These are phyloP conservation scores for Drosophila eugracilis DNA, from an alignment of 1,140 invertebrate species.

Conservation along the genomic window DNA sequence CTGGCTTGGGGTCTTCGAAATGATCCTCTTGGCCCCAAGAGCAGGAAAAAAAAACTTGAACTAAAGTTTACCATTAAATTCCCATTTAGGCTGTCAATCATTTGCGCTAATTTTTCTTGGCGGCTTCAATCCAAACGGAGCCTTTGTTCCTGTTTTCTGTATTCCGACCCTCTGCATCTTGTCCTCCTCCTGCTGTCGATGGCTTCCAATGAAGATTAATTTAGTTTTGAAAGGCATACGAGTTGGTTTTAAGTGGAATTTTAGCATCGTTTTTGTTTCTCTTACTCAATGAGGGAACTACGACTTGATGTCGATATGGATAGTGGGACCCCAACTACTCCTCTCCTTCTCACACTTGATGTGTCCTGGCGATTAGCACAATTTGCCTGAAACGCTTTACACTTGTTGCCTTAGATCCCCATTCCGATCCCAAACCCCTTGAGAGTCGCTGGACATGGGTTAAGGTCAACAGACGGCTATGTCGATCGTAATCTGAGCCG, in stretches of 20 bases:
- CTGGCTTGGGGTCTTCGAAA: conserved; percentile 9
- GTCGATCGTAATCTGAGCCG: conserved; percentile 71
- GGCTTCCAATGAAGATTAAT: conserved; percentile 82
- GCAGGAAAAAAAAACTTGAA: conserved; percentile 24
- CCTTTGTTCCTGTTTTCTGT: conserved; percentile 10
- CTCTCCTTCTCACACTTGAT: conserved; percentile 43
- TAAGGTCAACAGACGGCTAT: conserved; percentile 42
- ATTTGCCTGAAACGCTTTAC: conserved; percentile 76
- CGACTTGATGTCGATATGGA: neutral
- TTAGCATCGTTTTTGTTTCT: conserved; percentile 22
- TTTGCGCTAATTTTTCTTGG: conserved; percentile 81
- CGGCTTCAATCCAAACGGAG: conserved; percentile 46
- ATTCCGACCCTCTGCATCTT: neutral
- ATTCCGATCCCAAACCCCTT: conserved; percentile 1
- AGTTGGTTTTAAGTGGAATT: conserved; percentile 70
- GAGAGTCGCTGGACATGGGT: conserved; percentile 24
- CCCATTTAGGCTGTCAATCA: conserved; percentile 84
- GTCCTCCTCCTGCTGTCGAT: conserved; percentile 66
- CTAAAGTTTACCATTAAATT: conserved; percentile 81
- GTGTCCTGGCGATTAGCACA: conserved; percentile 66
- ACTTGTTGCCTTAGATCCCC: conserved; percentile 59
- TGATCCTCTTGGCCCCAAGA: conserved; percentile 7
- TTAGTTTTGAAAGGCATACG: conserved; percentile 65
- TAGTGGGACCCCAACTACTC: neutral
- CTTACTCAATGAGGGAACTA: conserved; percentile 56